phyloP scores from a whole-genome alignment of 2,113 vertebrate genomes.

The Burhinus oedicnemus region DNA sequence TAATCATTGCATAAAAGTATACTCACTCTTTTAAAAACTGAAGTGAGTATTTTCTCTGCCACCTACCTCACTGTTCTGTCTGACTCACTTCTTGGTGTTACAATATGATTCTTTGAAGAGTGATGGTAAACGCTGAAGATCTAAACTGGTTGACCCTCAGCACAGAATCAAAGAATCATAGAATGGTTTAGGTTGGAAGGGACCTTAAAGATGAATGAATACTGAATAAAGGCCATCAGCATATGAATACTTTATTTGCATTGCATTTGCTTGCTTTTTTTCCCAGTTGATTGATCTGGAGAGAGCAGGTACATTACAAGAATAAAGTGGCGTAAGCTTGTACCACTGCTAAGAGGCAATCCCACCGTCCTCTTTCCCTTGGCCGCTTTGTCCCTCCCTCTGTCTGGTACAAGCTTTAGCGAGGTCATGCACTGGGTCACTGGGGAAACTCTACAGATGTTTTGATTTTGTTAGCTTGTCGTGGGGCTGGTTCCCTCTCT shows the following conservation, averaged over 20 bases:
- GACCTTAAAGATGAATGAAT: background rate
- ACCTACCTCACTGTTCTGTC: background rate
- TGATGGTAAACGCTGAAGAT: background rate
- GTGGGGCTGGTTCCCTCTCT: background rate
- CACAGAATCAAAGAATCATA: background rate
- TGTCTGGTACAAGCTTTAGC: background rate
- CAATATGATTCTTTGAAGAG: background rate
- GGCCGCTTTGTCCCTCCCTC: background rate
- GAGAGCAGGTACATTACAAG: background rate
- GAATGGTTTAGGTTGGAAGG: background rate
- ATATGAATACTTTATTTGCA: background rate
- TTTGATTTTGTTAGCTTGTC: background rate
- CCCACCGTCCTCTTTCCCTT: background rate
- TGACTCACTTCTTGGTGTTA: background rate
- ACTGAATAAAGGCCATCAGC: background rate
- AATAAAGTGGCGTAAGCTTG: background rate
- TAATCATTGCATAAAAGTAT: background rate
- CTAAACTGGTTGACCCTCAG: background rate
- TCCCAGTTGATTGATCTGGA: background rate
- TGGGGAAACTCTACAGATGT: background rate
- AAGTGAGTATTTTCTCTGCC: background rate
- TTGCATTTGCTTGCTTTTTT: background rate
- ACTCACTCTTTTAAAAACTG: fast-evolving
- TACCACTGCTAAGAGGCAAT: background rate
- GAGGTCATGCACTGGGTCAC: background rate